Percentiles rank a stretch among this genome's conserved stretches.
These are phyloP conservation scores for Harpagoxenus sublaevis DNA, from an alignment of 2,888 invertebrate genomes.

Conservation along the genomic window DNA sequence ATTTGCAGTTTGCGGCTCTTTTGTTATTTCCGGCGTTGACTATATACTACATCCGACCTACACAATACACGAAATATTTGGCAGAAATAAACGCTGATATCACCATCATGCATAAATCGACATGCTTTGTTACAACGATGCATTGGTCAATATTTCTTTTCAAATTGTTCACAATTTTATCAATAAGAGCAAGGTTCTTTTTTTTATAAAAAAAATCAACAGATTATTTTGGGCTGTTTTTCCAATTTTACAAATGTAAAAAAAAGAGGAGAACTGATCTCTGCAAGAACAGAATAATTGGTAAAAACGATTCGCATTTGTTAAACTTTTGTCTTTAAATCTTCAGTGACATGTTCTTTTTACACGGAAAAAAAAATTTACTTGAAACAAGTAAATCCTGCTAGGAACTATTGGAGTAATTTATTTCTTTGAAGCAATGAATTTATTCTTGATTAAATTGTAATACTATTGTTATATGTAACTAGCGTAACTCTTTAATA, in stretches of 20 bases:
- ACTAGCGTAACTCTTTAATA: neutral
- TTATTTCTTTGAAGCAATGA: too few relatives aligned
- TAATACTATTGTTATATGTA: neutral
- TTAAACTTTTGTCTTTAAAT: neutral
- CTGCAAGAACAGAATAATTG: neutral
- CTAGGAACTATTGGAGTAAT: too few relatives aligned
- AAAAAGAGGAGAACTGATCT: neutral
- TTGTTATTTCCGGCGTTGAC: conserved; percentile 58
- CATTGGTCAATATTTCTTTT: conserved; percentile 8
- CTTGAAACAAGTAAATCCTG: too few relatives aligned
- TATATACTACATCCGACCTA: neutral
- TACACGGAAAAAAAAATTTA: too few relatives aligned
- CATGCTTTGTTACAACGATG: neutral
- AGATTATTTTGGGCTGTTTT: neutral
- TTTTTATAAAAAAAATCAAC: neutral
- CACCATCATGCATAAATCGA: neutral
- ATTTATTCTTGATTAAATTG: neutral
- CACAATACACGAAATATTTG: conserved; percentile 31
- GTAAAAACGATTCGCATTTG: neutral
- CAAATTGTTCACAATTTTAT: neutral
- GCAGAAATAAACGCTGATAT: conserved; percentile 8
- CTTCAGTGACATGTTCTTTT: neutral
- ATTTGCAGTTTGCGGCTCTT: conserved; percentile 52
- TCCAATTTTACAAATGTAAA: neutral
- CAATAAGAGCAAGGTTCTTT: neutral